A percentile compares a stretch with the other conserved stretches of the same genome.
phyloP scores from a whole-genome alignment of 2,113 vertebrate genomes.

The Ellobius talpinus region DNA sequence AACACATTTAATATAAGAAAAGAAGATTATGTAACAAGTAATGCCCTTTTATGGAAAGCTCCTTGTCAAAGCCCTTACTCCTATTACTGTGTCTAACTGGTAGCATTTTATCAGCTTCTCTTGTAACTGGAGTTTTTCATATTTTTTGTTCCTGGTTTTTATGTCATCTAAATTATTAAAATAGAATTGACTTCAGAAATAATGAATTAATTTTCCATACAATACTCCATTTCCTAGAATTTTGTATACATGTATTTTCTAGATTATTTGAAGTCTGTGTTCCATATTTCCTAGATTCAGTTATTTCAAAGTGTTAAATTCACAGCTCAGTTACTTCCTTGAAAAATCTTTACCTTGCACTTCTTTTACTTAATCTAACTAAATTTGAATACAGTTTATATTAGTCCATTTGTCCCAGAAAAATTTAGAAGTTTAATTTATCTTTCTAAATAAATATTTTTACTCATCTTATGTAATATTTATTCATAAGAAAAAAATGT shows the following conservation, averaged over 20 bases:
- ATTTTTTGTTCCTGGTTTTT: not conserved
- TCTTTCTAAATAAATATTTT: not conserved
- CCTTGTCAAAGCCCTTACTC: not conserved
- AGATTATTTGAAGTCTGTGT: not conserved
- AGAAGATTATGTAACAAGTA: not conserved
- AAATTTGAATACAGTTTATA: not conserved
- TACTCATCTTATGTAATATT: not conserved
- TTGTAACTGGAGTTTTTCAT: not conserved
- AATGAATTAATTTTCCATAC: not conserved
- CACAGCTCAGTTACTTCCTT: not conserved
- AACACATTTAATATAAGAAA: not conserved
- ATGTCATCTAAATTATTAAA: not conserved
- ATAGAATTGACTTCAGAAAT: not conserved
- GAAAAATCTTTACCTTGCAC: not conserved
- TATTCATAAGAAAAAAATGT: not conserved
- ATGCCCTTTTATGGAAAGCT: not conserved
- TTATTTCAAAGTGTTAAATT: not conserved
- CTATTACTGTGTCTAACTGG: not conserved
- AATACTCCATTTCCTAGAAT: not conserved
- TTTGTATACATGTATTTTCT: not conserved
- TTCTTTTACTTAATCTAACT: not conserved
- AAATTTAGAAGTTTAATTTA: slow-evolving; percentile 15
- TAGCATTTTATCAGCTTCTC: not conserved
- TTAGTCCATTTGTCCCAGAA: not conserved
- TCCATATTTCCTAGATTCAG: not conserved